Conservation (phyloP, 64 coral and sea anemone species). For the Porites australiensis region DNA sequence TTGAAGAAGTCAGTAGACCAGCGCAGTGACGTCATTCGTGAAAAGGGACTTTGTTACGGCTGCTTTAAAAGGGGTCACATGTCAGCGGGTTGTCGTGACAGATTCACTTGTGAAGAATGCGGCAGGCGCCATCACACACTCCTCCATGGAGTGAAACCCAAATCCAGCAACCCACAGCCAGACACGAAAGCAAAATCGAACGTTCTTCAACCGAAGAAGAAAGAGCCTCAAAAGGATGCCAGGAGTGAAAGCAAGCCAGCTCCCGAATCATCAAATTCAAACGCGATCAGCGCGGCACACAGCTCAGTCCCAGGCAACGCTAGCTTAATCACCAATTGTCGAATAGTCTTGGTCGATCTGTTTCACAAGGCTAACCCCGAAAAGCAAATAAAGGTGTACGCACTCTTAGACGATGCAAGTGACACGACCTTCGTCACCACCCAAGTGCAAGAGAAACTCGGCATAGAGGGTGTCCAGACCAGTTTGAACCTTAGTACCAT, state of each 20-base stretch:
- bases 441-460: no score
- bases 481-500: no score
- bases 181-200: no score
- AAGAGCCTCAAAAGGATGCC: background rate
- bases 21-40: conserved; percentile 1
- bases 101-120: conserved; percentile 28
- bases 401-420: no score
- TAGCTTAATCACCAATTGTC: no score
- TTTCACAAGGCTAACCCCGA: no score
- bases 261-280: background rate
- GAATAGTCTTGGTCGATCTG: no score
- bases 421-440: no score
- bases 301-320: background rate
- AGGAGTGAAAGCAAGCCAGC: background rate
- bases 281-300: background rate
- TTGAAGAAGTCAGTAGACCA: conserved; percentile 7
- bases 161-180: no score
- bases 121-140: conserved; percentile 43
- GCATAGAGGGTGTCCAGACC: no score
- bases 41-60: conserved; percentile 47
- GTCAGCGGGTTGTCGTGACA: background rate
- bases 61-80: conserved; percentile 52
- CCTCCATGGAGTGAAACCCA: conserved; percentile 13
- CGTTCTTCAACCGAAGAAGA: background rate
- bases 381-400: no score